Evolutionary conservation across 2,888 invertebrate genomes (phyloP).

Genomic region (Tetragnatha montana): DNA sequence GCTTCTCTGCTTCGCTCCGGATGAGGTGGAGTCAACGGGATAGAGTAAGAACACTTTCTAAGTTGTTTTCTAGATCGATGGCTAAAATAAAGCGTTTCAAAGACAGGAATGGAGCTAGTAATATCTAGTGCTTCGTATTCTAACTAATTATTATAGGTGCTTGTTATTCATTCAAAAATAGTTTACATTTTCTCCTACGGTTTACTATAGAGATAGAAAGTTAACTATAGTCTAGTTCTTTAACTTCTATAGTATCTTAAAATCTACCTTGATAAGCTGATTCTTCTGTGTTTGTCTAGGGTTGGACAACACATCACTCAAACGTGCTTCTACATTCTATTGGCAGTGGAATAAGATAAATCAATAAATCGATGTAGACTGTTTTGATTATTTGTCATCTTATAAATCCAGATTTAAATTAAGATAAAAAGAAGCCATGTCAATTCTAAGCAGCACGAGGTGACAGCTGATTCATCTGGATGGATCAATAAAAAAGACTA

Average conservation of each 20-base stretch:
- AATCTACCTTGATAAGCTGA: neutral
- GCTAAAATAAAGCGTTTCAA: too few species aligned
- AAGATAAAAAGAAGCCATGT: neutral
- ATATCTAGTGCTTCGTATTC: too few species aligned
- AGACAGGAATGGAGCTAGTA: too few species aligned
- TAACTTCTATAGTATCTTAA: neutral
- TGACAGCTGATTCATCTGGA: neutral
- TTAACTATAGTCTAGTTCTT: too few species aligned
- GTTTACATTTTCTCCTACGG: too few species aligned
- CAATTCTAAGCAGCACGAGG: neutral
- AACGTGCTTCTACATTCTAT: neutral
- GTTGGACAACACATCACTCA: neutral
- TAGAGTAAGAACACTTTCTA: too few species aligned
- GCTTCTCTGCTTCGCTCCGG: too few species aligned
- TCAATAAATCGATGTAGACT: neutral
- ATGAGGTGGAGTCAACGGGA: too few species aligned
- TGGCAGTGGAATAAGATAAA: neutral
- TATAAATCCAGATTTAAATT: neutral
- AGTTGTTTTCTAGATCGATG: too few species aligned
- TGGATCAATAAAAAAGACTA: neutral
- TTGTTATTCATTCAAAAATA: too few species aligned
- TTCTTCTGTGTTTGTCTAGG: neutral
- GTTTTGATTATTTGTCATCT: neutral
- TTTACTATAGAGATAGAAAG: too few species aligned
- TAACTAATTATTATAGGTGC: too few species aligned